A percentile compares a stretch with the other conserved stretches of the same genome.
Conservation (phyloP, 2,113 vertebrate genomes). For the Turnix velox region DNA sequence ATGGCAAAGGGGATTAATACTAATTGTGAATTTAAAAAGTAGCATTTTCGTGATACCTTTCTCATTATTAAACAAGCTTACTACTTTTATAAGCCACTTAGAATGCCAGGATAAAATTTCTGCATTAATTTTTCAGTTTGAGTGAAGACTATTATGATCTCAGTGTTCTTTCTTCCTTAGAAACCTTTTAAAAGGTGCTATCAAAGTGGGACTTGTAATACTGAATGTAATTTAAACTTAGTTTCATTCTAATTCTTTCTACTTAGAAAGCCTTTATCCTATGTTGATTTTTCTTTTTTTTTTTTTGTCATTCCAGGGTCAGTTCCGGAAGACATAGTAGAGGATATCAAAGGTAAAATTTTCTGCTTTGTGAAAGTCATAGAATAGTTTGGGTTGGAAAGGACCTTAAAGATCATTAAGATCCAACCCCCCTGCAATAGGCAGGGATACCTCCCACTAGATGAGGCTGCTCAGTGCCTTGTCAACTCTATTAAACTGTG, state of each 20-base stretch:
- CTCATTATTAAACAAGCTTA: rapidly evolving
- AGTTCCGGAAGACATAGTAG: conserved; percentile 90
- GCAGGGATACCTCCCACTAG: too few species aligned
- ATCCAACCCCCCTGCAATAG: too few species aligned
- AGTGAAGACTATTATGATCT: neutral
- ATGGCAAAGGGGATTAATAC: neutral
- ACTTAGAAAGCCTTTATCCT: neutral
- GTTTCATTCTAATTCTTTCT: neutral
- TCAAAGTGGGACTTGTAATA: neutral
- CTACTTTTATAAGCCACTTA: neutral
- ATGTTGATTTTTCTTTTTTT: neutral
- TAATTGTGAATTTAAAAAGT: neutral
- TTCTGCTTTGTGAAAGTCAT: neutral
- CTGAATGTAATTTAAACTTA: neutral
- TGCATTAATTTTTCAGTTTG: neutral
- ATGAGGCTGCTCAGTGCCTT: too few species aligned
- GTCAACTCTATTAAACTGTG: neutral
- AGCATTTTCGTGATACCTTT: neutral
- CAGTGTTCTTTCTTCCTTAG: neutral
- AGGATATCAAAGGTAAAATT: conserved; percentile 92
- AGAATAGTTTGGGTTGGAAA: too few species aligned
- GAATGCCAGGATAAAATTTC: neutral
- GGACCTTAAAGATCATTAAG: too few species aligned
- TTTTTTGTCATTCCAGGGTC: conserved; percentile 75
- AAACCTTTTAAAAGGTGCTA: neutral